phyloP scores from a whole-genome alignment of 2,888 invertebrate species.

The Byasa hedistus region DNA sequence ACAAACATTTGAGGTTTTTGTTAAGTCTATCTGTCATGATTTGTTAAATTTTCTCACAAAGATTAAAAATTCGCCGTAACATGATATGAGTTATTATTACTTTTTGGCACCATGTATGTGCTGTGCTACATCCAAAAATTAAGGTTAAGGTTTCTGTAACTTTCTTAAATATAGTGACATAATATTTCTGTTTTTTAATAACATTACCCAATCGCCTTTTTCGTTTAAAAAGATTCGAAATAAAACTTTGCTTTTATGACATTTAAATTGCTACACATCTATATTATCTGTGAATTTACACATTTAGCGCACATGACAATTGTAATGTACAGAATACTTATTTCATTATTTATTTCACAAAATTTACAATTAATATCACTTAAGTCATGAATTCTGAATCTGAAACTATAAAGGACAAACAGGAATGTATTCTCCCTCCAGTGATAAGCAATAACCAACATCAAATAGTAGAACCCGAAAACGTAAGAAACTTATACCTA shows the following conservation, averaged over 20 bases:
- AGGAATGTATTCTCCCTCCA: slow-evolving; percentile 38
- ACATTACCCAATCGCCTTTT: neutral
- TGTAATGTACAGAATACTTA: neutral
- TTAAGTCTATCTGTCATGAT: no score
- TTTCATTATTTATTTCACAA: neutral
- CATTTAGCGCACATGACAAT: neutral
- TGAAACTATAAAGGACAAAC: neutral
- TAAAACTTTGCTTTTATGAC: neutral
- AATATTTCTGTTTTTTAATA: neutral
- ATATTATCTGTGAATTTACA: neutral
- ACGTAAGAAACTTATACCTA: slow-evolving; percentile 38
- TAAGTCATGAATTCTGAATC: slow-evolving; percentile 2
- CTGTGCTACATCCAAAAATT: no score
- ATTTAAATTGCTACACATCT: neutral
- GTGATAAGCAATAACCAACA: slow-evolving; percentile 47
- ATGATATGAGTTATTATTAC: no score
- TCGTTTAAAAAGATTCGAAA: neutral
- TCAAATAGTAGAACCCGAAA: slow-evolving; percentile 43
- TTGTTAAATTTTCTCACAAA: no score
- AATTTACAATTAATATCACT: neutral
- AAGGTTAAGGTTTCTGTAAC: no score
- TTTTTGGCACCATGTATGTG: no score
- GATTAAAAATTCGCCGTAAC: no score
- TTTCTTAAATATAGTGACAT: no score
- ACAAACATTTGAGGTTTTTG: no score